Conservation (phyloP, 2,888 invertebrate genomes). For the Agrochola macilenta region DNA sequence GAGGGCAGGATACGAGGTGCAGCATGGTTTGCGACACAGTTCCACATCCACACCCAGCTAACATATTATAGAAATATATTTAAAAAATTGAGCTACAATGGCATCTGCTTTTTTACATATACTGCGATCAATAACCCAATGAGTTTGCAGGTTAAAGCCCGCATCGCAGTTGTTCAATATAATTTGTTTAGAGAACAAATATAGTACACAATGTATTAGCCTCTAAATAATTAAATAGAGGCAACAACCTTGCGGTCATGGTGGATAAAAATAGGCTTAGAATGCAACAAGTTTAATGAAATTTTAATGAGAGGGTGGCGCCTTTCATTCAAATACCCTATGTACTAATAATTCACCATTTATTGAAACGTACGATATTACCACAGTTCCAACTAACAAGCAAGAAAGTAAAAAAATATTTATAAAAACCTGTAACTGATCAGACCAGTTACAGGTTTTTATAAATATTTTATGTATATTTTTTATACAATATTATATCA, state of each 20-base stretch:
- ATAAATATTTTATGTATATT: no score
- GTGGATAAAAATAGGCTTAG: conserved; percentile 11
- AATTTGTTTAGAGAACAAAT: conserved; percentile 30
- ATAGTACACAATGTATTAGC: not conserved
- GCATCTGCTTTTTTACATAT: not conserved
- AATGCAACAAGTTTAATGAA: conserved; percentile 43
- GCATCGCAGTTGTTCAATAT: conserved; percentile 1
- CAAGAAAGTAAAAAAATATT: not conserved
- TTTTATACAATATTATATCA: no score
- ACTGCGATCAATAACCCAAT: not conserved
- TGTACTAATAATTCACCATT: not conserved
- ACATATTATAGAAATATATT: no score
- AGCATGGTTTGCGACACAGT: no score
- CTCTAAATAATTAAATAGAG: conserved; percentile 16
- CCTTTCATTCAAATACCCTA: not conserved
- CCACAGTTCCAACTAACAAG: not conserved
- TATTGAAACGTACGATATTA: not conserved
- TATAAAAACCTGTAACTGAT: not conserved
- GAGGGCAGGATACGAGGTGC: no score
- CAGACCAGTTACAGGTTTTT: no score
- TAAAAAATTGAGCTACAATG: no score
- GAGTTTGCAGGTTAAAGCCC: not conserved
- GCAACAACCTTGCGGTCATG: not conserved
- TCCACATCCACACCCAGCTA: no score
- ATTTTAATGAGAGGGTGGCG: conserved; percentile 18